A percentile compares a stretch with the other conserved stretches of the same genome.
phyloP scores from a whole-genome alignment of 1,140 invertebrate species.

The Scylla paramamosain region DNA sequence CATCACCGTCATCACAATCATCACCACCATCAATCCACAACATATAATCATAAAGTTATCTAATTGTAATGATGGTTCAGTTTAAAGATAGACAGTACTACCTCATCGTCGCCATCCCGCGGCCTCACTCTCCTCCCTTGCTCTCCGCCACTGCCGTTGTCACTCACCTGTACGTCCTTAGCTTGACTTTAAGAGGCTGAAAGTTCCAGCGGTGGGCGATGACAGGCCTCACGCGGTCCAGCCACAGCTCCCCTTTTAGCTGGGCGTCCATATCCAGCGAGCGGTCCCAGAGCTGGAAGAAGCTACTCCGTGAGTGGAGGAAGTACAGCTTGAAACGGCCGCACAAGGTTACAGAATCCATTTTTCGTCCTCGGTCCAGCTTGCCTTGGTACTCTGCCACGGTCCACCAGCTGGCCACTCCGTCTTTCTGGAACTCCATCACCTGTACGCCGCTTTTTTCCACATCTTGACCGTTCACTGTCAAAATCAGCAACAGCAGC shows the following conservation, averaged over 20 bases:
- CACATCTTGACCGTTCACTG: not conserved
- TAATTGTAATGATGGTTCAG: too few relatives aligned
- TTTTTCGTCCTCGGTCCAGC: not conserved
- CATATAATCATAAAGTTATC: too few relatives aligned
- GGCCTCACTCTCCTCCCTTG: not conserved
- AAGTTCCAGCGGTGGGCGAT: conserved; percentile 34
- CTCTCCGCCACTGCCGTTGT: not conserved
- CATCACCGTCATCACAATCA: too few relatives aligned
- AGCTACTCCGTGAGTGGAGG: conserved; percentile 12
- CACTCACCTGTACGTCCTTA: conserved; percentile 31
- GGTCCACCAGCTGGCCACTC: conserved; percentile 5
- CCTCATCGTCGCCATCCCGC: too few relatives aligned
- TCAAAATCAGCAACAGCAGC: not conserved
- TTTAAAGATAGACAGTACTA: too few relatives aligned
- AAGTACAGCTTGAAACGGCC: conserved; percentile 50
- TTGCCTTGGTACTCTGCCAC: conserved; percentile 31
- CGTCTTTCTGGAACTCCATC: conserved; percentile 45
- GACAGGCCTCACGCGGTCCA: conserved; percentile 39
- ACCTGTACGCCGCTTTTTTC: not conserved
- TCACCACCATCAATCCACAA: too few relatives aligned
- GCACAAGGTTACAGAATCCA: conserved; percentile 38
- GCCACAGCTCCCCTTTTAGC: not conserved
- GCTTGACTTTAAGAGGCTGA: not conserved
- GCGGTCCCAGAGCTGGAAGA: conserved; percentile 8
- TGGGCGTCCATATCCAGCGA: not conserved